phyloP scores from a whole-genome alignment of 2,888 invertebrate genomes.

The Tenthredo amoena region DNA sequence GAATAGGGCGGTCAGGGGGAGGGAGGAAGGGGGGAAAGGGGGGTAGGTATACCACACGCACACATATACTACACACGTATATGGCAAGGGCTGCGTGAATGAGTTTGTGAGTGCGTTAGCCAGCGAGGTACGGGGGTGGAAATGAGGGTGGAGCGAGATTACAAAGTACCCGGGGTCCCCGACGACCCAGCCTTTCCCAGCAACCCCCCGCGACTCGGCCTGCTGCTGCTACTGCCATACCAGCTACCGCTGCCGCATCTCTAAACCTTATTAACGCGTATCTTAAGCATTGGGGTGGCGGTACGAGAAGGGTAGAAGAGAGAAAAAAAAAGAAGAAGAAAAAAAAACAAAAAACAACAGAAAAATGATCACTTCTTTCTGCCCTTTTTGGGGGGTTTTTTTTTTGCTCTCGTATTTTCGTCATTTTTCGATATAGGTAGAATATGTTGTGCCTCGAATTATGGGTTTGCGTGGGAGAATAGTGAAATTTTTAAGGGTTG shows the following conservation, averaged over 20 bases:
- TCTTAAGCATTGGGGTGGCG: background rate
- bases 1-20: background rate
- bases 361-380: background rate
- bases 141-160: conserved; percentile 14
- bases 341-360: background rate
- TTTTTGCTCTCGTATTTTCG: background rate
- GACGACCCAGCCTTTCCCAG: background rate
- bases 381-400: background rate
- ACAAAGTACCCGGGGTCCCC: conserved; percentile 17
- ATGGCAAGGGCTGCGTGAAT: background rate
- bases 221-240: background rate
- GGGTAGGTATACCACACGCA: background rate
- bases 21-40: background rate
- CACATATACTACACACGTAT: background rate
- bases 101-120: conserved; percentile 26
- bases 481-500: no score
- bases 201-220: background rate
- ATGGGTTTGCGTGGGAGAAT: no score
- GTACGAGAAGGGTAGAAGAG: background rate
- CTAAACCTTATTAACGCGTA: conserved; percentile 41
- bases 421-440: no score
- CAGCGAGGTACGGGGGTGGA: background rate
- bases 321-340: no score
- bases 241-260: background rate
- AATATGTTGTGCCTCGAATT: no score